phyloP scores from a whole-genome alignment of 2,888 invertebrate species.

The Agrochola macilenta region DNA sequence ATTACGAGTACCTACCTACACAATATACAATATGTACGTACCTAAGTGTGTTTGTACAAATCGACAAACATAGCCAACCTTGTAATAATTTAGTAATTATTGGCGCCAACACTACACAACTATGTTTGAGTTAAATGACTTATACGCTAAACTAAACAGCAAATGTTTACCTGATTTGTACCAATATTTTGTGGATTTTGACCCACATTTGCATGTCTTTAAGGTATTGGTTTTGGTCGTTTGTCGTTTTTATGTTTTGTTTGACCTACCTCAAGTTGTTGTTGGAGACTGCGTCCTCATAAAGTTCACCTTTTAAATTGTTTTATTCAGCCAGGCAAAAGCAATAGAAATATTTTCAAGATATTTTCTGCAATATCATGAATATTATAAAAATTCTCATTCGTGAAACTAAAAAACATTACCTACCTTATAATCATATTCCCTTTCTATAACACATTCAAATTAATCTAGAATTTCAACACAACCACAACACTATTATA shows the following conservation, averaged over 20 bases:
- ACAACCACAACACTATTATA: slow-evolving; percentile 15
- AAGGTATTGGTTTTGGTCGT: slow-evolving; percentile 5
- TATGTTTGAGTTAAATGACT: slow-evolving; percentile 56
- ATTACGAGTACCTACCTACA: slow-evolving; percentile 39
- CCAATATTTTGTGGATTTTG: slow-evolving; percentile 49
- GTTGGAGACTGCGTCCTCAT: background rate
- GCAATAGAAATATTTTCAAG: background rate
- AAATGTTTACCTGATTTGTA: slow-evolving; percentile 56
- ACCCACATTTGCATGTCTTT: slow-evolving; percentile 41
- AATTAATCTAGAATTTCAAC: slow-evolving; percentile 22
- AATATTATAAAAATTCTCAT: background rate
- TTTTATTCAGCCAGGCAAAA: background rate
- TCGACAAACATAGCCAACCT: slow-evolving; percentile 63
- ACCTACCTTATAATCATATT: background rate
- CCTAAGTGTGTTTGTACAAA: slow-evolving; percentile 56
- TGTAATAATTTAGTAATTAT: slow-evolving; percentile 69
- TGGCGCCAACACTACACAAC: slow-evolving; percentile 60
- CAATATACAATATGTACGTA: slow-evolving; percentile 33
- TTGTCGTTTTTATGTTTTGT: slow-evolving; percentile 1
- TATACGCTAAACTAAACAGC: slow-evolving; percentile 45
- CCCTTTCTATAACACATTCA: background rate
- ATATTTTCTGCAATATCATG: background rate
- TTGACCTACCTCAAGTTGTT: background rate
- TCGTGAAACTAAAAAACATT: background rate
- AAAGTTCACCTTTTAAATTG: slow-evolving; percentile 5